Conservation (phyloP, 1,140 invertebrate genomes). For the Daktulosphaira vitifoliae region DNA sequence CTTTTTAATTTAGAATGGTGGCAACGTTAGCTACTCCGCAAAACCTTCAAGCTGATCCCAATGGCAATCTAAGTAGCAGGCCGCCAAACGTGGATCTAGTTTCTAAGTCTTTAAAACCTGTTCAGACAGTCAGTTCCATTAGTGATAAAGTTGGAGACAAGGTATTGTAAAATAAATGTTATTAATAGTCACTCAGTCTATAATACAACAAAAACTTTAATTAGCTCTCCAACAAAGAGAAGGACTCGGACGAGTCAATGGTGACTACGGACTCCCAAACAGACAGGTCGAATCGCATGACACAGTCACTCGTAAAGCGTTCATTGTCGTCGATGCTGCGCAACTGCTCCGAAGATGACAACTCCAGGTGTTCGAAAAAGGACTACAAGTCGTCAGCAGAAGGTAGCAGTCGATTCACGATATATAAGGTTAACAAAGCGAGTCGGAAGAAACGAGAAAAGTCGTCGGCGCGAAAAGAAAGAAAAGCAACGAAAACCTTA, state of each 20-base stretch:
- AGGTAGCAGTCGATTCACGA: slow-evolving; percentile 62
- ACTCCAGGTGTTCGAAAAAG: slow-evolving; percentile 49
- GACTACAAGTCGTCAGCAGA: slow-evolving; percentile 53
- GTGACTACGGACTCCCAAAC: neutral
- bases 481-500: slow-evolving; percentile 98
- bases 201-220: too few species aligned
- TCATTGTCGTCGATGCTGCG: slow-evolving; percentile 23
- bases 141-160: slow-evolving; percentile 24
- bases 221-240: neutral
- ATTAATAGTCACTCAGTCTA: too few species aligned
- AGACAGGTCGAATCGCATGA: neutral
- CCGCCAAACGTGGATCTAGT: neutral
- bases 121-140: slow-evolving; percentile 17
- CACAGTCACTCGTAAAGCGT: slow-evolving; percentile 16
- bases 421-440: slow-evolving; percentile 89
- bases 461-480: slow-evolving; percentile 87
- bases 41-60: slow-evolving; percentile 17
- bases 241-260: neutral
- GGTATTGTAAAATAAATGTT: neutral
- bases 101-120: slow-evolving; percentile 7
- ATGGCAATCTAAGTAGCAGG: slow-evolving; percentile 19
- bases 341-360: slow-evolving; percentile 40
- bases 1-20: neutral
- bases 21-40: slow-evolving; percentile 10
- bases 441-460: slow-evolving; percentile 90